phyloP scores from a whole-genome alignment of 2,113 vertebrate species.

The Xerus inauris region DNA sequence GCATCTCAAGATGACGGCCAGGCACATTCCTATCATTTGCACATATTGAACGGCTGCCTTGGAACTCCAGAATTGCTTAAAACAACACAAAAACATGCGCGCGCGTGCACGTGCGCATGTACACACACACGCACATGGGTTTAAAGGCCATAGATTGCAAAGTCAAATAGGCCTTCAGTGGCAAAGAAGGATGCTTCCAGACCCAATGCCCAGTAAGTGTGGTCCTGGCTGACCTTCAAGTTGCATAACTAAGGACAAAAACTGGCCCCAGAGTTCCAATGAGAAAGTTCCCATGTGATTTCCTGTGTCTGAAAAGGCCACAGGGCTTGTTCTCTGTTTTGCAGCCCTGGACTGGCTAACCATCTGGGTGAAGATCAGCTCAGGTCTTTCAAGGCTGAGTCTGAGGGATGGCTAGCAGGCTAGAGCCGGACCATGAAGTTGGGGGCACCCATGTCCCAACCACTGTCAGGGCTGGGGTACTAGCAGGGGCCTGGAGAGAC shows the following conservation, averaged over 20 bases:
- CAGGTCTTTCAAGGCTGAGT: not conserved
- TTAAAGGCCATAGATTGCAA: not conserved
- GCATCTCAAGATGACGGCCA: constrained; percentile 51
- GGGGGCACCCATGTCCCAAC: too few species aligned
- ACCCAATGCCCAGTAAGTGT: not conserved
- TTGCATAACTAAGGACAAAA: not conserved
- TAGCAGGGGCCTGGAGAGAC: not conserved
- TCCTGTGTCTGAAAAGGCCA: not conserved
- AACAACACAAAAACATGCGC: too few species aligned
- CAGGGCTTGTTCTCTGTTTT: not conserved
- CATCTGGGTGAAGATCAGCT: not conserved
- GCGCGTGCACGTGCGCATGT: too few species aligned
- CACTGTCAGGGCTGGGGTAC: too few species aligned
- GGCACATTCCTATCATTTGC: constrained; percentile 24
- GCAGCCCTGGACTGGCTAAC: too few species aligned
- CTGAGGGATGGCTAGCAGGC: not conserved
- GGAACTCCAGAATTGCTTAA: not conserved
- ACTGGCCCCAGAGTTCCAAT: not conserved
- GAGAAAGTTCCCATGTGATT: not conserved
- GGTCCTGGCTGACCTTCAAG: not conserved
- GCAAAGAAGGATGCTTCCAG: not conserved
- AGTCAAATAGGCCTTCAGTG: not conserved
- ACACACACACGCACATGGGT: not conserved
- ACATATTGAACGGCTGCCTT: not conserved
- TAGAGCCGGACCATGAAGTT: fast-evolving